These are phyloP conservation scores for Epizoanthus scotinus DNA, from an alignment of 92 coral and sea anemone genomes.

Conservation along the genomic window DNA sequence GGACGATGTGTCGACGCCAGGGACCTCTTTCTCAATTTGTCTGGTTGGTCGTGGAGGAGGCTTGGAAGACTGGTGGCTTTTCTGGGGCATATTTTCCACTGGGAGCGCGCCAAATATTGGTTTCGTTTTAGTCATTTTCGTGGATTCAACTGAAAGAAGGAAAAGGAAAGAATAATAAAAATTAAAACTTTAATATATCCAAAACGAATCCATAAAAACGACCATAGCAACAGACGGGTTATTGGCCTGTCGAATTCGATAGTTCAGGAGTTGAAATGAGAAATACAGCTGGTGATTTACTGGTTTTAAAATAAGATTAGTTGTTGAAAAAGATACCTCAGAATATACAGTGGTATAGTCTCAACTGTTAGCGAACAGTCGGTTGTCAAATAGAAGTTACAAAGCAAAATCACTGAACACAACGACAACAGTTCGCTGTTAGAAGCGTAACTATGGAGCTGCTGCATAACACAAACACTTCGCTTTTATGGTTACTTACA, in stretches of 20 bases:
- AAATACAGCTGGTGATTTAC: no score
- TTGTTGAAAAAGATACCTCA: no score
- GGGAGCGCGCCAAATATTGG: slow-evolving; percentile 39
- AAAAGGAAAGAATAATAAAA: neutral
- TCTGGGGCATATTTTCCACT: slow-evolving; percentile 35
- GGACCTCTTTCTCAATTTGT: slow-evolving; percentile 13
- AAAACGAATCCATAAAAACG: neutral
- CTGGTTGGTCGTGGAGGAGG: slow-evolving; percentile 40
- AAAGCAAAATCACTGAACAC: neutral
- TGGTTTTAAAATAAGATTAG: no score
- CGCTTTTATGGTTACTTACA: slow-evolving; percentile 39
- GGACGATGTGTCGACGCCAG: neutral
- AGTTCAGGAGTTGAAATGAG: no score
- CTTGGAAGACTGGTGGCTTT: slow-evolving; percentile 39
- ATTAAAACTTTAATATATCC: no score
- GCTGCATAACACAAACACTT: no score
- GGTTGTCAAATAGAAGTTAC: no score
- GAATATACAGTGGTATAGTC: no score
- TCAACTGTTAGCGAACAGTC: no score
- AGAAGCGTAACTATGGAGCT: neutral
- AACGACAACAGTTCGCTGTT: neutral
- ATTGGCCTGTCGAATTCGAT: no score
- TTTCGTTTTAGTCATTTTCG: slow-evolving; percentile 38
- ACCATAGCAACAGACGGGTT: neutral
- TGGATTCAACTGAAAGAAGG: slow-evolving; percentile 17